Evolutionary conservation across 2,797 vertebrate genomes (phyloP), one percentile per base, ranked within the genome.

Genomic region (Florisuga fusca): DNA sequence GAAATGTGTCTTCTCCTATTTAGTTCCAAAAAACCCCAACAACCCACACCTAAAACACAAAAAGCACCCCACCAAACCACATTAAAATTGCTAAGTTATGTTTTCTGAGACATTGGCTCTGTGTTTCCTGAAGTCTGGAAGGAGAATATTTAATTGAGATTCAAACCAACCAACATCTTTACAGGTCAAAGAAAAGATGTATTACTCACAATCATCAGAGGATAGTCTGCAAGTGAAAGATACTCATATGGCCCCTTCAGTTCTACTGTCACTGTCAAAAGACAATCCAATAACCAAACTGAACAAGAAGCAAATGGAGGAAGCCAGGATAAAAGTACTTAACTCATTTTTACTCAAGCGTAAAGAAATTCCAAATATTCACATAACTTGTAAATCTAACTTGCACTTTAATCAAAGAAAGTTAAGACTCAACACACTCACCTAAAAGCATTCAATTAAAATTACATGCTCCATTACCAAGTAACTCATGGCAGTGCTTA

Each of bases 171-270:
- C 26, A 50, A 51, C 51, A 90, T 22, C 23, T 87, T 43, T 5
- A 64, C 0, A 89, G 17, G 64, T 38, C 17, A 90, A 84, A 87
- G 34, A 75, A 94, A 86, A 86, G 12, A 23, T 93, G 59, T 12
- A 94, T 91, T 91, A 98, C 98, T 98, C 96, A 99, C 99, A 98
- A 99, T 99, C 99, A 99, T 99, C 68, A 99, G 97, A 34, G 99
- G 99, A 97, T 99, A 99, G 94, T 99, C 99, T 91, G 99, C 99
- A 80, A 99, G 99, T 5, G 99, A 99, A 36, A 99, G 98, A 93
- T 99, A 99, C 69, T 99, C 99, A 95, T 99, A 99, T 0, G 98
- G 98, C 64, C 99, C 99, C 91, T 98, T 99, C 97, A 99, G 98
- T 98, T 99, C 98, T 88, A 99, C 98, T 71, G 97, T 99, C 98